A percentile compares a stretch with the other conserved stretches of the same genome.
phyloP scores from a whole-genome alignment of 2,113 vertebrate species.

The Gulo gulo region DNA sequence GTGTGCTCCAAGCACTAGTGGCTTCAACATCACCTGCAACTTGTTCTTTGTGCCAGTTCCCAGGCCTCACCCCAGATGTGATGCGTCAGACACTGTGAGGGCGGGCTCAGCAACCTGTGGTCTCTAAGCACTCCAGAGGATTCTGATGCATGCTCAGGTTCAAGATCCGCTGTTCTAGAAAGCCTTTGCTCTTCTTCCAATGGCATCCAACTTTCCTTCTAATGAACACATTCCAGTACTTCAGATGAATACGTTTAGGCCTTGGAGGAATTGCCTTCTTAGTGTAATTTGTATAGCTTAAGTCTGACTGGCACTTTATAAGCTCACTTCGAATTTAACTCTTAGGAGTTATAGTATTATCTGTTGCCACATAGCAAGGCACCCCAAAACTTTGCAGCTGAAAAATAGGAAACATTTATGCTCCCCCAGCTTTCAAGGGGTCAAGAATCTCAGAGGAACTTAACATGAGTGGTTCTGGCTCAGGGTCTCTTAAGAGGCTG shows the following conservation, averaged over 20 bases:
- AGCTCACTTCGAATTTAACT: background rate
- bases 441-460: background rate
- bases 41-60: background rate
- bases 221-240: background rate
- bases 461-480: background rate
- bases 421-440: background rate
- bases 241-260: background rate
- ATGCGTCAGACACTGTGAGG: background rate
- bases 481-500: background rate
- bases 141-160: accelerated
- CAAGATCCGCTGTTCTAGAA: no score
- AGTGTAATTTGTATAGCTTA: background rate
- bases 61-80: background rate
- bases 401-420: background rate
- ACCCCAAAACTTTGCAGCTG: background rate
- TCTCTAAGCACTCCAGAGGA: background rate
- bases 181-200: background rate
- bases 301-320: background rate
- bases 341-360: background rate
- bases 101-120: background rate
- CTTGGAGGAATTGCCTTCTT: background rate
- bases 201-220: background rate
- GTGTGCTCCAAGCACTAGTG: background rate
- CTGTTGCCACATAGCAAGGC: background rate
- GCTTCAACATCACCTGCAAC: background rate